Conservation (phyloP, 2,113 vertebrate species). For the Crotalus horridus region DNA sequence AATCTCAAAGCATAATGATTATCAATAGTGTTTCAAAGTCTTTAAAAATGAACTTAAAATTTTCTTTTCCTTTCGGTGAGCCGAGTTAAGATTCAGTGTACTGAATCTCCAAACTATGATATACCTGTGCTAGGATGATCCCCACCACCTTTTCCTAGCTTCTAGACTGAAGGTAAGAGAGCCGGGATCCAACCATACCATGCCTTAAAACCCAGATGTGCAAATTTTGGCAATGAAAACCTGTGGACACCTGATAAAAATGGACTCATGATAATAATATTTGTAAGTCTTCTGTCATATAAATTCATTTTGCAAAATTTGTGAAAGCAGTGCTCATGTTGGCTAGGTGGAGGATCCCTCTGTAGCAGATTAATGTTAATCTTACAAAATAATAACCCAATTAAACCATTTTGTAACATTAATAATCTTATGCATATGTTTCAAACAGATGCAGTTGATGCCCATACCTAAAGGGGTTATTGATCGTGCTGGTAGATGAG, state of each 20-base stretch:
- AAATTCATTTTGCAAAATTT: slow-evolving; percentile 18
- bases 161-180: background rate
- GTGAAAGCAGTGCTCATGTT: slow-evolving; percentile 67
- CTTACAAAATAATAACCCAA: slow-evolving; percentile 52
- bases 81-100: background rate
- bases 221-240: background rate
- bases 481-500: slow-evolving; percentile 94
- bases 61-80: background rate
- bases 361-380: slow-evolving; percentile 51
- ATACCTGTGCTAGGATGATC: background rate
- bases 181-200: background rate
- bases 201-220: background rate
- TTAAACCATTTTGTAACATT: slow-evolving; percentile 72
- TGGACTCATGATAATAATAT: background rate
- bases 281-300: slow-evolving; percentile 5
- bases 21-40: background rate
- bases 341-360: slow-evolving; percentile 54
- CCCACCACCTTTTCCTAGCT: background rate
- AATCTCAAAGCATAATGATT: slow-evolving; percentile 56
- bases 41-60: background rate
- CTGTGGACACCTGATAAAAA: background rate
- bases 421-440: slow-evolving; percentile 78
- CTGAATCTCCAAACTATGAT: background rate
- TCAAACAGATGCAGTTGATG: slow-evolving; percentile 78
- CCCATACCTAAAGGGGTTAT: slow-evolving; percentile 98